Percentiles rank a stretch among this genome's conserved stretches.
phyloP scores from a whole-genome alignment of 30 jellyfish, hydroid and myxozoan genomes.

The Hydra vulgaris region DNA sequence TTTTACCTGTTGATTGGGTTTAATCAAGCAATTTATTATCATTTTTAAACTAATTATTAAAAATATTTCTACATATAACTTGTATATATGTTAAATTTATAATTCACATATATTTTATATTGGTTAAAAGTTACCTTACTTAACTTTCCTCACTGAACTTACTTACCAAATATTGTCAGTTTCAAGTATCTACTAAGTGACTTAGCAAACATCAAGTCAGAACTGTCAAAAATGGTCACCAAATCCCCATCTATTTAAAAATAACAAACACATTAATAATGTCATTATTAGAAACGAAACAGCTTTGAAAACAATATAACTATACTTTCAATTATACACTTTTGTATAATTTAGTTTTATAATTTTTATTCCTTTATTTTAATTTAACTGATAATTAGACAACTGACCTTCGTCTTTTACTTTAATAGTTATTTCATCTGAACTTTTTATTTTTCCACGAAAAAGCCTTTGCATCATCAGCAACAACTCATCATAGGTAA shows the following conservation, averaged over 20 bases:
- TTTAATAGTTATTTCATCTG: conserved; percentile 74
- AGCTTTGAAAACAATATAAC: too few species aligned
- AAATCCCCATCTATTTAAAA: conserved; percentile 73
- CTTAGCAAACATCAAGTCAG: conserved; percentile 87
- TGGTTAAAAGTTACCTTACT: too few species aligned
- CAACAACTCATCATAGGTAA: conserved; percentile 81
- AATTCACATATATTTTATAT: too few species aligned
- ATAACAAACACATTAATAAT: background rate
- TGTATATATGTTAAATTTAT: too few species aligned
- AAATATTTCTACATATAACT: too few species aligned
- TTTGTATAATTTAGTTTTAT: background rate
- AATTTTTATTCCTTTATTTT: background rate
- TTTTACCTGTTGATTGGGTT: too few species aligned
- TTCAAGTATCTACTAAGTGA: conserved; percentile 76
- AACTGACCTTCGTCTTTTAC: conserved; percentile 78
- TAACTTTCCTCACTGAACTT: too few species aligned
- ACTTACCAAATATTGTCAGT: conserved; percentile 75
- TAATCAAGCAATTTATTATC: too few species aligned
- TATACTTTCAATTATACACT: too few species aligned
- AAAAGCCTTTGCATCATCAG: conserved; percentile 95
- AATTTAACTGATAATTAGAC: background rate
- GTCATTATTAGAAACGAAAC: too few species aligned
- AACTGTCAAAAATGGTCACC: conserved; percentile 82
- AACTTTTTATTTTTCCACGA: conserved; percentile 72
- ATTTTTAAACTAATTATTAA: too few species aligned